Evolutionary conservation across 2,888 invertebrate species (phyloP), one percentile per base, ranked within the genome.

Genomic region (Erebia palarica): DNA sequence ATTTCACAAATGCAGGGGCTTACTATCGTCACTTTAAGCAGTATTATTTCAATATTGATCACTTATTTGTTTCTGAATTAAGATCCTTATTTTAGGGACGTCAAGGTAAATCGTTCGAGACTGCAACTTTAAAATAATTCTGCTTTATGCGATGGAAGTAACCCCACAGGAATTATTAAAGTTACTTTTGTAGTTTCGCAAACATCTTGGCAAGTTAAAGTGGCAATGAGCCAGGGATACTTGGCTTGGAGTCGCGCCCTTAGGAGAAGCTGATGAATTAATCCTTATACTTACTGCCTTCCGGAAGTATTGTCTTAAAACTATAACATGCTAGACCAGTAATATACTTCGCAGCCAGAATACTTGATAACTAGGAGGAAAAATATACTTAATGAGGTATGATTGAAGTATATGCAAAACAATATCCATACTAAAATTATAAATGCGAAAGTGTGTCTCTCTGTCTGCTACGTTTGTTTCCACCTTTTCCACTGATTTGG

Each of bases 141-240:
- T 36, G 7, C 36, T 0, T 7, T 7, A 7, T 7, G 7, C 7
- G 5, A 36, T 36, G 36, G 36, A 36, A 36, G 36, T 36, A 36
- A 36, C 0, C 36, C 36, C 27, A 27, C 27, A 27, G 55, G 61
- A 68, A 73, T 73, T 70, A 70, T 68, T 59, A 47, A 67, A 68
- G 53, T 68, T 60, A 59, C 59, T 70, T 67, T 68, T 73, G 68
- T 73, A 70, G 67, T 68, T 73, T 61, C 47, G 27, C 63, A 66
- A 70, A 73, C 60, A 68, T 73, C 67, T 60, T 61, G 73, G 60
- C 70, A 71, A 73, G 55, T 71, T 71, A 16, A 51, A 36, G 58
- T 73, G 73, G 73, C 73, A 65, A 68, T 68, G 65, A 51, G 73
- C 73, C 73, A 73, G 18, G 58, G 59, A 65, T 51, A 58, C 73